Conservation (phyloP, 2,797 vertebrate genomes). For the Catostomus latipinnis region DNA sequence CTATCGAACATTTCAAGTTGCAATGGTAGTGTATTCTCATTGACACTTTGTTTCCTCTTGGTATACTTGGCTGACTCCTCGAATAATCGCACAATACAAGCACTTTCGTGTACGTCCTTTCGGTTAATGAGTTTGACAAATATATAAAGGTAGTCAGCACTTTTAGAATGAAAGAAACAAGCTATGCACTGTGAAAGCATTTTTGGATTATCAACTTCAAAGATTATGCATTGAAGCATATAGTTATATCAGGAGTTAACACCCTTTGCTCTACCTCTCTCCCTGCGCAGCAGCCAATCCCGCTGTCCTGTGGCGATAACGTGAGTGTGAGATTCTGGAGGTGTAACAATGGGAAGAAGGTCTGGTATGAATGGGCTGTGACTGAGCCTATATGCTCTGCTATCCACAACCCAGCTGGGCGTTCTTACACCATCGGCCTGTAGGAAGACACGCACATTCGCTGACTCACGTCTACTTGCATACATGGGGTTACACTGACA, state of each 20-base stretch:
- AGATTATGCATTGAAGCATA: conserved; percentile 2
- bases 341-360: conserved; percentile 92
- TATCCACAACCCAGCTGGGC: conserved; percentile 92
- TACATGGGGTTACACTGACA: not conserved
- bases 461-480: too few relatives aligned
- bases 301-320: conserved; percentile 78
- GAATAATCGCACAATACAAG: not conserved
- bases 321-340: conserved; percentile 91
- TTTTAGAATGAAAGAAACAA: not conserved
- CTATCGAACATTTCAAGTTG: not conserved
- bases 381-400: conserved; percentile 87
- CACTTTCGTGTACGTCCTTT: not conserved
- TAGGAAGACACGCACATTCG: conserved; percentile 45
- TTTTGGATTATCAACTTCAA: not conserved
- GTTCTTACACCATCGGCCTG: conserved; percentile 93
- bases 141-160: not conserved
- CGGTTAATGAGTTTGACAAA: too few relatives aligned
- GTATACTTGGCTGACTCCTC: not conserved
- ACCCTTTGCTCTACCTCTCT: too few relatives aligned
- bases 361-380: conserved; percentile 97
- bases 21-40: not conserved
- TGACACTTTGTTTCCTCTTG: not conserved
- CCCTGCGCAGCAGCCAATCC: conserved; percentile 84
- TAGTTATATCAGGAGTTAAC: not conserved
- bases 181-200: not conserved